Evolutionary conservation across 2,888 invertebrate genomes (phyloP), one percentile per base, ranked within the genome.

Genomic region (Zaprionus obscuricornis): DNA sequence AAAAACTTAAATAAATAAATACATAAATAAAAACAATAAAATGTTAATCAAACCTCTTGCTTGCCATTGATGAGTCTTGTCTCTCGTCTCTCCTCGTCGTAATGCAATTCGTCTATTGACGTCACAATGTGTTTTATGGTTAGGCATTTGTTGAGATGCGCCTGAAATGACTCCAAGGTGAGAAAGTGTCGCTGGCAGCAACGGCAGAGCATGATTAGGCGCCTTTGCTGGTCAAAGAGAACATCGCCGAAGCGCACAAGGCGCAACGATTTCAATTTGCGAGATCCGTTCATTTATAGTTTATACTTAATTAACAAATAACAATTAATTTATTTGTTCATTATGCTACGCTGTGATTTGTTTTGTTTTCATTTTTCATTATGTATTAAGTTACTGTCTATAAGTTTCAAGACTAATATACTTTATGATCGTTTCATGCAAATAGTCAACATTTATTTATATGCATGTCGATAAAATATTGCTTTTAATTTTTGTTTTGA

Each of bases 221-320:
- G 70, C 2, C 57, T 58, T 18, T 87, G 83, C 31, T 88, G 81
- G 39, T 88, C 87, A 18, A 68, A 58, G 1, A 88, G 56, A 3
- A 88, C 49, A 29, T 86, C 86, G 2, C 84, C 88, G 43, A 88
- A 69, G 14, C 79, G 74, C 40, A 88, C 73, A 2, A 87, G 70
- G 8, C 62, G 59, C 36, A 76, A 16, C 1, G 66, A 45, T 57
- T 76, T 83, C 0, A 42, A 16, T 27, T 62, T 79, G 2, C 51
- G 40, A 14, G 27, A 2, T 6, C 73, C 66, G 60, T 79, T 78
- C 78, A 85, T 78, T 71, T 62, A 36, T n/a, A 36, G 31, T 51
- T 46, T 33, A 24, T 39, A 37, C 4, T 11, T 27, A 10, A 24
- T 34, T 37, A 27, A 13, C 18, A 24, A 60, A 62, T 47, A n/a